Conservation (phyloP, 2,888 invertebrate species). For the Subacronicta megacephala region DNA sequence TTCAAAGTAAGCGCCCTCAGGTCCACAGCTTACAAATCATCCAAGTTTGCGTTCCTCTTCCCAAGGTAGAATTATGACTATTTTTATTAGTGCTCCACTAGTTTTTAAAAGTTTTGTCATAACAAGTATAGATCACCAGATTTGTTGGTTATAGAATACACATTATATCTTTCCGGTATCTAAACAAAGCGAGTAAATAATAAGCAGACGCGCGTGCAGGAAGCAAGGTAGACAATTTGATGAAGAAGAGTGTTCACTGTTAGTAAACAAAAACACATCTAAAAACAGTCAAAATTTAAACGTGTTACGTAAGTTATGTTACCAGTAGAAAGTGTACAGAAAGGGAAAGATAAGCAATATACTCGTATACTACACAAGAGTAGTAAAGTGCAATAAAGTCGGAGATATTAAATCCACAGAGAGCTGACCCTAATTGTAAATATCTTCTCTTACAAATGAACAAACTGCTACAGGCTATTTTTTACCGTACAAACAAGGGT, state of each 20-base stretch:
- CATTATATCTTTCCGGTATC: conserved; percentile 22
- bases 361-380: conserved; percentile 48
- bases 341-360: conserved; percentile 27
- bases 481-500: conserved; percentile 64
- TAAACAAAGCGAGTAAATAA: neutral
- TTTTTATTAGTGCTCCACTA: conserved; percentile 43
- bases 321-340: conserved; percentile 5
- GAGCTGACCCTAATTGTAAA: conserved; percentile 77
- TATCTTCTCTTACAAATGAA: conserved; percentile 74
- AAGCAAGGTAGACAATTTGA: neutral
- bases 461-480: conserved; percentile 67
- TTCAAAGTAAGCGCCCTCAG: conserved; percentile 3
- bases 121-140: conserved; percentile 42
- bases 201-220: neutral
- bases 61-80: conserved; percentile 42
- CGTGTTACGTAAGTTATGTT: conserved; percentile 8
- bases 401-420: conserved; percentile 63
- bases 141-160: conserved; percentile 37
- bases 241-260: neutral
- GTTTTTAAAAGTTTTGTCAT: conserved; percentile 39
- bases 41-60: conserved; percentile 33
- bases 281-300: conserved; percentile 1
- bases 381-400: conserved; percentile 65
- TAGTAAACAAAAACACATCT: no score
- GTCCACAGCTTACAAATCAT: conserved; percentile 35